Conservation (phyloP, 92 coral and sea anemone species). For the Phenganax subtilis region DNA sequence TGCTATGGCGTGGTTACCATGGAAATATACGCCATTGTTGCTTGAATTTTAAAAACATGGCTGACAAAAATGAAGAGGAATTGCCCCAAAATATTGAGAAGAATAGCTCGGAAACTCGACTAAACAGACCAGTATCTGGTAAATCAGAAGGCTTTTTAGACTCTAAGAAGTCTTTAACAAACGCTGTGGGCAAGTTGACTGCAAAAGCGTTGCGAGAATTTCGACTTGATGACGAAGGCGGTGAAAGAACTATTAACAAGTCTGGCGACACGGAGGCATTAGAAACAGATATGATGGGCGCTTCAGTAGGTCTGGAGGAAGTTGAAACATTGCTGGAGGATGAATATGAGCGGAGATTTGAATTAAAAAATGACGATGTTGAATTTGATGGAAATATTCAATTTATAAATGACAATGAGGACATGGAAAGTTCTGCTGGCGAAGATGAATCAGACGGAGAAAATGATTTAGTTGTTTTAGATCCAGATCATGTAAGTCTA, state of each 20-base stretch:
- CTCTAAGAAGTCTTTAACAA: constrained; percentile 74
- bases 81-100: constrained; percentile 31
- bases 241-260: constrained; percentile 65
- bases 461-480: constrained; percentile 42
- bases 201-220: constrained; percentile 91
- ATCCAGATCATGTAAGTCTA: too few relatives aligned
- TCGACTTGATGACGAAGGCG: constrained; percentile 88
- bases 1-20: constrained; percentile 8
- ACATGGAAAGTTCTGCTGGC: constrained; percentile 60
- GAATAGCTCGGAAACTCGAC: constrained; percentile 52
- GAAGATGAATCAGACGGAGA: constrained; percentile 73
- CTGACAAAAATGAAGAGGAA: constrained; percentile 20
- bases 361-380: constrained; percentile 50
- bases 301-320: constrained; percentile 52
- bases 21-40: constrained; percentile 11
- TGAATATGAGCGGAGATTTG: constrained; percentile 47
- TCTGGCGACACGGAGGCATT: constrained; percentile 66
- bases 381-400: constrained; percentile 44
- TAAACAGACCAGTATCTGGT: constrained; percentile 67
- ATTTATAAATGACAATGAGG: constrained; percentile 47
- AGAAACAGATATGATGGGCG: constrained; percentile 57
- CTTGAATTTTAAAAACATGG: not conserved
- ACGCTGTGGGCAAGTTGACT: constrained; percentile 83
- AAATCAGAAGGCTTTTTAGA: constrained; percentile 77
- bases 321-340: constrained; percentile 69